Percentiles rank a stretch among this genome's conserved stretches.
phyloP scores from a whole-genome alignment of 2,113 vertebrate genomes.

The Reinhardtius hippoglossoides region DNA sequence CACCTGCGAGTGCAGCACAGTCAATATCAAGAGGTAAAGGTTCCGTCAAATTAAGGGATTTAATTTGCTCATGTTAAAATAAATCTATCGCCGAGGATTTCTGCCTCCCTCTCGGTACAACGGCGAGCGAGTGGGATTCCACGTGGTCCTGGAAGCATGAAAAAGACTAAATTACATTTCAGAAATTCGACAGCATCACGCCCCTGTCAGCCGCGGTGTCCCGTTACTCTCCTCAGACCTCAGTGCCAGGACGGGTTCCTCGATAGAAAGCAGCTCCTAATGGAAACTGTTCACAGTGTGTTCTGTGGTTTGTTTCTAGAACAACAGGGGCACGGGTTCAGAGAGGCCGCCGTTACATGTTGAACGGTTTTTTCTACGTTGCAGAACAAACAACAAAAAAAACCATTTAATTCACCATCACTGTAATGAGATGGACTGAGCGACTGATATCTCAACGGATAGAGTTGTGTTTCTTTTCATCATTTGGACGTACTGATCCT shows the following conservation, averaged over 20 bases:
- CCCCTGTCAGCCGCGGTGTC: neutral
- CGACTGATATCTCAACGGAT: neutral
- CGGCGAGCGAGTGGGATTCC: neutral
- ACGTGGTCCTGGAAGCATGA: neutral
- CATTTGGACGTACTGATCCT: slow-evolving; percentile 4
- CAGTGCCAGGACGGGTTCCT: neutral
- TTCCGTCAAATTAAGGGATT: slow-evolving; percentile 10
- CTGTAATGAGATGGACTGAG: neutral
- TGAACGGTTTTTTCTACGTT: no score
- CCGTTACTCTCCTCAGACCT: neutral
- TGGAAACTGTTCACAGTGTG: slow-evolving; percentile 2
- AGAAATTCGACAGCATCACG: neutral
- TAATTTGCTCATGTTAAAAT: neutral
- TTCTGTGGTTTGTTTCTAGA: neutral
- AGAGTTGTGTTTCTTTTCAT: neutral
- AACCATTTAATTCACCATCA: no score
- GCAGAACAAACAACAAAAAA: no score
- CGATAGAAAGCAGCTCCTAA: neutral
- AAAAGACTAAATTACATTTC: neutral
- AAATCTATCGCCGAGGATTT: neutral
- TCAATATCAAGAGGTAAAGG: slow-evolving; percentile 39
- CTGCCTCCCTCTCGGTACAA: neutral
- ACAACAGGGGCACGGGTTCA: neutral
- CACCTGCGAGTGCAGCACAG: slow-evolving; percentile 12
- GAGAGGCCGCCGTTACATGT: neutral